A percentile compares a stretch with the other conserved stretches of the same genome.
These are phyloP conservation scores for Drosophila multiciliata DNA, from an alignment of 2,888 invertebrate species.

Conservation along the genomic window DNA sequence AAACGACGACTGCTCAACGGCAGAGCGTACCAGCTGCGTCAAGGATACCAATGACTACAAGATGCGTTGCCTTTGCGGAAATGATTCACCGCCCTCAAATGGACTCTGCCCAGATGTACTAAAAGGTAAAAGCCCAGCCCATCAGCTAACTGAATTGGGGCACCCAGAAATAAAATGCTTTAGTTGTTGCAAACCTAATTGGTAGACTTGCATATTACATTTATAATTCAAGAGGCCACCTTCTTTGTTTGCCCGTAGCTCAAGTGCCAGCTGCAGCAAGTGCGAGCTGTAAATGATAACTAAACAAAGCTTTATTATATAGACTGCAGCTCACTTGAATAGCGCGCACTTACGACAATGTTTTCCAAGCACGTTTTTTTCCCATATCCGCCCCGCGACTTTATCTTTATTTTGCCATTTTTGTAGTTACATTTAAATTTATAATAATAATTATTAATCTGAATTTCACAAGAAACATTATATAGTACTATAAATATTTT, in stretches of 20 bases:
- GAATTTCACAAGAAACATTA: not conserved
- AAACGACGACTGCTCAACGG: conserved; percentile 88
- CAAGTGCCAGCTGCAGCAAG: conserved; percentile 27
- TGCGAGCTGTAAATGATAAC: conserved; percentile 69
- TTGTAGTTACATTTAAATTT: not conserved
- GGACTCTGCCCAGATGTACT: conserved; percentile 88
- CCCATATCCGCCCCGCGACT: conserved; percentile 37
- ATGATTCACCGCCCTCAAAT: conserved; percentile 88
- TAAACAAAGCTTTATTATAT: conserved; percentile 69
- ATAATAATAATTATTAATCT: not conserved
- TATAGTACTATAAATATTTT: not conserved
- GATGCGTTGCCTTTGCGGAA: conserved; percentile 89
- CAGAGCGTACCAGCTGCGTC: conserved; percentile 89
- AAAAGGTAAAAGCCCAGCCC: conserved; percentile 86
- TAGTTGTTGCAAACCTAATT: conserved; percentile 57
- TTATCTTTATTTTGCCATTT: not conserved
- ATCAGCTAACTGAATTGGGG: conserved; percentile 13
- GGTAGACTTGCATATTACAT: conserved; percentile 62
- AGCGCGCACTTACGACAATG: not conserved
- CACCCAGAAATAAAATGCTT: conserved; percentile 43
- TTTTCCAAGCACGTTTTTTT: conserved; percentile 8
- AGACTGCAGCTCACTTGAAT: conserved; percentile 5
- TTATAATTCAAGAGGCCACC: conserved; percentile 58
- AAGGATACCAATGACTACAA: conserved; percentile 88
- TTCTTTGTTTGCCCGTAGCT: conserved; percentile 43